These are phyloP conservation scores for Bombylius discolor DNA, from an alignment of 2,888 invertebrate genomes.

Conservation along the genomic window DNA sequence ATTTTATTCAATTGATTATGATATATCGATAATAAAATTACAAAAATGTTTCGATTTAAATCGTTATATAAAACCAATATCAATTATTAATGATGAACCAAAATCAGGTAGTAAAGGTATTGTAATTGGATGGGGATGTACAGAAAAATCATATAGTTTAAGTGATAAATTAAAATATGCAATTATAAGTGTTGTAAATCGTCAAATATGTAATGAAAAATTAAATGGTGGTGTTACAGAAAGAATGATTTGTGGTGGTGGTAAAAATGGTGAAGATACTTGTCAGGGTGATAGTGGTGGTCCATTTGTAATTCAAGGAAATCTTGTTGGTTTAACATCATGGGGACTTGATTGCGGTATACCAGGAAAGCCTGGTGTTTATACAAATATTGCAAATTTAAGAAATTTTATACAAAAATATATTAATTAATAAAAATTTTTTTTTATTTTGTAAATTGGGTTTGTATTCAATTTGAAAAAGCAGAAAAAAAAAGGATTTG, in stretches of 20 bases:
- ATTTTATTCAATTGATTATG: background rate
- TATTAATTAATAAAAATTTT: background rate
- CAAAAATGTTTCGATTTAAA: background rate
- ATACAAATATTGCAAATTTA: slow-evolving; percentile 30
- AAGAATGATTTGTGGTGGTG: slow-evolving; percentile 47
- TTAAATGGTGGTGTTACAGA: slow-evolving; percentile 33
- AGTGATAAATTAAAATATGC: slow-evolving; percentile 35
- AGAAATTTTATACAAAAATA: slow-evolving; percentile 13
- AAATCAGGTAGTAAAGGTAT: background rate
- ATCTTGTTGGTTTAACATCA: slow-evolving; percentile 35
- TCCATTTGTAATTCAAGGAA: slow-evolving; percentile 24
- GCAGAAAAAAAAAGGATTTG: too few relatives aligned
- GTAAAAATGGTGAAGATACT: slow-evolving; percentile 38
- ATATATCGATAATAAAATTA: background rate
- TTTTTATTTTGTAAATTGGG: too few relatives aligned
- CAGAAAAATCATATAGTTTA: background rate
- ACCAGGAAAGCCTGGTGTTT: slow-evolving; percentile 37
- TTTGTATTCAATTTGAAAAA: too few relatives aligned
- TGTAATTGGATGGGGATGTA: background rate
- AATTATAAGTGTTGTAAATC: slow-evolving; percentile 39
- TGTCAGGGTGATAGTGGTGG: slow-evolving; percentile 37
- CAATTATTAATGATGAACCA: background rate
- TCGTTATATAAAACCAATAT: slow-evolving; percentile 7
- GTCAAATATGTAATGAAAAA: slow-evolving; percentile 31
- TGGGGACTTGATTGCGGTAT: slow-evolving; percentile 40